These are phyloP conservation scores for Plemyria rubiginata DNA, from an alignment of 2,888 invertebrate species.

Conservation along the genomic window DNA sequence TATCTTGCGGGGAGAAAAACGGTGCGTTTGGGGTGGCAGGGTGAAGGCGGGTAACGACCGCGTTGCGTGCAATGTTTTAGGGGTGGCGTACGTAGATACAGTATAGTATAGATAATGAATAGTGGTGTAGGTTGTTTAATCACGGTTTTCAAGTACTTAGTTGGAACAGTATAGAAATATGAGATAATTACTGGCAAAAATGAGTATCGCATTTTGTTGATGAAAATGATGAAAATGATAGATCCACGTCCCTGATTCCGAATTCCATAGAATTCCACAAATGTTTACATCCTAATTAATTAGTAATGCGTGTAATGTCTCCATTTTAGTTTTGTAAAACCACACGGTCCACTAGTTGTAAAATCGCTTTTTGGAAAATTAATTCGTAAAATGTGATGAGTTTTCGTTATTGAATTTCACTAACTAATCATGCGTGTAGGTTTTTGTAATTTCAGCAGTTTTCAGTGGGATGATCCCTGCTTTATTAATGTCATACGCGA, in stretches of 20 bases:
- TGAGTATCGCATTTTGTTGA: slow-evolving; percentile 68
- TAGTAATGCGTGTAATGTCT: slow-evolving; percentile 40
- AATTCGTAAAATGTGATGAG: slow-evolving; percentile 20
- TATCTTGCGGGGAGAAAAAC: slow-evolving; percentile 81
- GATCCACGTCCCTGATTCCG: slow-evolving; percentile 38
- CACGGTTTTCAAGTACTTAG: slow-evolving; percentile 78
- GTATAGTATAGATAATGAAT: slow-evolving; percentile 76
- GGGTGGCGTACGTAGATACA: slow-evolving; percentile 59
- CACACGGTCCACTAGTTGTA: background rate
- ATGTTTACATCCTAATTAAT: slow-evolving; percentile 47
- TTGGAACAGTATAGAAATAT: slow-evolving; percentile 64
- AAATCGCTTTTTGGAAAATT: slow-evolving; percentile 19
- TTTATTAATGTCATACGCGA: no score
- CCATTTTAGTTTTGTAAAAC: slow-evolving; percentile 42
- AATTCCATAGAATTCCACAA: slow-evolving; percentile 40
- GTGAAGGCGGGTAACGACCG: slow-evolving; percentile 62
- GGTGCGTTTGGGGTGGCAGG: slow-evolving; percentile 68
- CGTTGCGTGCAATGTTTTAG: slow-evolving; percentile 81
- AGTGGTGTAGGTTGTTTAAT: slow-evolving; percentile 81
- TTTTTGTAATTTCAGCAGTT: slow-evolving; percentile 3
- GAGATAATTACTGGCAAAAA: slow-evolving; percentile 77
- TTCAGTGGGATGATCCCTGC: background rate
- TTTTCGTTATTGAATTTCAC: slow-evolving; percentile 20
- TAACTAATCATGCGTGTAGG: background rate
- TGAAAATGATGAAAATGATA: slow-evolving; percentile 63